Conservation (phyloP, 2,113 vertebrate species). For the Corythoichthys intestinalis region DNA sequence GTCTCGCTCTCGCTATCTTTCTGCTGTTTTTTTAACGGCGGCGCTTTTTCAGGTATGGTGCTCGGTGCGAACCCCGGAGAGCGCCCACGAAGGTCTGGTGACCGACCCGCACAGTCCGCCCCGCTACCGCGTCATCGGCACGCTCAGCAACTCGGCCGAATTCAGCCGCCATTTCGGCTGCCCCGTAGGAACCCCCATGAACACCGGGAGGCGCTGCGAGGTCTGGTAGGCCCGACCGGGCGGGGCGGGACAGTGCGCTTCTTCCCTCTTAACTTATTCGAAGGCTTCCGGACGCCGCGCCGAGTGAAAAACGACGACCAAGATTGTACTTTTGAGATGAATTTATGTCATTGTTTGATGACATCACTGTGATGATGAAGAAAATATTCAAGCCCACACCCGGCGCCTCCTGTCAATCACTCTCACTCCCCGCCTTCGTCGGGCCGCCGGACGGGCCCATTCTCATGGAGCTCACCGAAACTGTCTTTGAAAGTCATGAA, state of each 20-base stretch:
- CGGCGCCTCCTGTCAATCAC: not conserved
- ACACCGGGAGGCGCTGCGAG: constrained; percentile 88
- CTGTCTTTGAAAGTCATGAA: too few species aligned
- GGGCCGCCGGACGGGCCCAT: too few species aligned
- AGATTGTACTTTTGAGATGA: not conserved
- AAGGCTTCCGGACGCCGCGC: constrained; percentile 19
- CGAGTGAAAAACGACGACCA: constrained; percentile 1
- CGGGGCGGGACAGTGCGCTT: not conserved
- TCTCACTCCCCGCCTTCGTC: too few species aligned
- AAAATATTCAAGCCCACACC: not conserved
- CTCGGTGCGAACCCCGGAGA: constrained; percentile 92
- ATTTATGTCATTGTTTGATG: constrained; percentile 29
- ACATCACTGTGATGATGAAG: constrained; percentile 60
- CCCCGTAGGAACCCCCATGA: constrained; percentile 86
- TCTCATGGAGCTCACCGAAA: too few species aligned
- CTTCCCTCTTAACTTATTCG: not conserved
- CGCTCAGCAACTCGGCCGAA: constrained; percentile 93
- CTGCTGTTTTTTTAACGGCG: not conserved
- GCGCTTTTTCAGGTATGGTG: constrained; percentile 86
- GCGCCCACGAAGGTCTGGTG: constrained; percentile 93
- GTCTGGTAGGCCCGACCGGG: constrained; percentile 81
- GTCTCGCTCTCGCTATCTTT: too few species aligned
- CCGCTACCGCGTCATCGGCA: constrained; percentile 90
- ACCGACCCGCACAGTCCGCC: constrained; percentile 95
- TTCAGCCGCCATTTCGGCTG: constrained; percentile 89